Conservation (phyloP, 2,888 invertebrate genomes). For the Mamestra brassicae region DNA sequence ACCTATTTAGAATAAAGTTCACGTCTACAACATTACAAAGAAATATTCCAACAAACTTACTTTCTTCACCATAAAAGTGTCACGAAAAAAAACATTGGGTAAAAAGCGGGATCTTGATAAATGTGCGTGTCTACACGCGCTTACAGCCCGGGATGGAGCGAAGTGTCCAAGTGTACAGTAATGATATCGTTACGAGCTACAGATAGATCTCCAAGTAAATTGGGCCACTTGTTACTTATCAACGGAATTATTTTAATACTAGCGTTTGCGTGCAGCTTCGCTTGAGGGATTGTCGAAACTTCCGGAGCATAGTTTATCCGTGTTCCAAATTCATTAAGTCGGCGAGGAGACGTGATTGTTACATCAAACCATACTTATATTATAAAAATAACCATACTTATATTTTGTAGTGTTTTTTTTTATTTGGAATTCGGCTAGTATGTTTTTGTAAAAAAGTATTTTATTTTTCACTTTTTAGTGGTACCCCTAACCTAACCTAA, state of each 20-base stretch:
- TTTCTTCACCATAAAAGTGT: slow-evolving; percentile 1
- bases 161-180: slow-evolving; percentile 24
- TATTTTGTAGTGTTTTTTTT: no score
- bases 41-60: neutral
- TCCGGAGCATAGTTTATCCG: no score
- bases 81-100: slow-evolving; percentile 11
- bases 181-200: slow-evolving; percentile 40
- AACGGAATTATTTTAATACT: slow-evolving; percentile 13
- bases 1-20: neutral
- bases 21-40: neutral
- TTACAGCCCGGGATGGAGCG: neutral
- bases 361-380: neutral
- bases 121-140: slow-evolving; percentile 24
- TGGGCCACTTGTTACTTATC: slow-evolving; percentile 41
- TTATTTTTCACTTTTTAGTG: no score
- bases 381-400: no score
- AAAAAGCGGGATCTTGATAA: slow-evolving; percentile 30
- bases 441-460: no score
- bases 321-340: neutral
- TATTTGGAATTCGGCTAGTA: no score
- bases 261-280: neutral
- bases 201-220: slow-evolving; percentile 38
- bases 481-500: no score
- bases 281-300: neutral
- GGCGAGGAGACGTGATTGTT: neutral